These are phyloP conservation scores for Hypercompe scribonia DNA, from an alignment of 2,888 invertebrate species.

Conservation along the genomic window DNA sequence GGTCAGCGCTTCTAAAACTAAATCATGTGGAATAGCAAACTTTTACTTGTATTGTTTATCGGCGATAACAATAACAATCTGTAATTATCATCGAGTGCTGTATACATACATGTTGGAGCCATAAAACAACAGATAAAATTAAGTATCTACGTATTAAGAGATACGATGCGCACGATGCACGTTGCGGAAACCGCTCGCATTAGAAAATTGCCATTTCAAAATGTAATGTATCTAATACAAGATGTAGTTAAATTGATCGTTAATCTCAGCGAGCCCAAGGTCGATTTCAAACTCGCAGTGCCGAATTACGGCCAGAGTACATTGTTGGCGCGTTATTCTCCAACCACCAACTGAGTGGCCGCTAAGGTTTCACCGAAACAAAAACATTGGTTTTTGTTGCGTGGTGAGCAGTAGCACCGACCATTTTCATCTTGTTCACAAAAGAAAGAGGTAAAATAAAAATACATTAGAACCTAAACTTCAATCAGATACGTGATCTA, in stretches of 20 bases:
- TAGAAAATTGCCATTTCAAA: slow-evolving; percentile 44
- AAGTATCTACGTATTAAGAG: neutral
- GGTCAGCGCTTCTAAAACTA: neutral
- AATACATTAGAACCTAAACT: slow-evolving; percentile 40
- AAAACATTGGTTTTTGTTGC: slow-evolving; percentile 45
- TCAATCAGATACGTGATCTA: slow-evolving; percentile 45
- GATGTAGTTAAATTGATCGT: slow-evolving; percentile 51
- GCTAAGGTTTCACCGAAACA: slow-evolving; percentile 55
- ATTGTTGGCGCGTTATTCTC: slow-evolving; percentile 42
- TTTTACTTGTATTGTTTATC: neutral
- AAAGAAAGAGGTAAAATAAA: slow-evolving; percentile 48
- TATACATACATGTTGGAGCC: slow-evolving; percentile 1
- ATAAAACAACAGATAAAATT: slow-evolving; percentile 4
- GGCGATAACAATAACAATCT: slow-evolving; percentile 2
- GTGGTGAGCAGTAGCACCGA: neutral
- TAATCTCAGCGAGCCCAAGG: slow-evolving; percentile 58
- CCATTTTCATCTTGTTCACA: slow-evolving; percentile 22
- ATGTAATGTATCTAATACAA: slow-evolving; percentile 45
- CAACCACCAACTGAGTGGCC: slow-evolving; percentile 42
- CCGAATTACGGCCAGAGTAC: slow-evolving; percentile 47
- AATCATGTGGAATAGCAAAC: neutral
- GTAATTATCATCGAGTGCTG: slow-evolving; percentile 4
- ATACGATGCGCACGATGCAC: slow-evolving; percentile 1
- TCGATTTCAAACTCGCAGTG: slow-evolving; percentile 60
- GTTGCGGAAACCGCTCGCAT: slow-evolving; percentile 25